Base-by-base conservation (phyloP, 2,888 invertebrate species). In the Marasmarcha lunaedactyla region DNA sequence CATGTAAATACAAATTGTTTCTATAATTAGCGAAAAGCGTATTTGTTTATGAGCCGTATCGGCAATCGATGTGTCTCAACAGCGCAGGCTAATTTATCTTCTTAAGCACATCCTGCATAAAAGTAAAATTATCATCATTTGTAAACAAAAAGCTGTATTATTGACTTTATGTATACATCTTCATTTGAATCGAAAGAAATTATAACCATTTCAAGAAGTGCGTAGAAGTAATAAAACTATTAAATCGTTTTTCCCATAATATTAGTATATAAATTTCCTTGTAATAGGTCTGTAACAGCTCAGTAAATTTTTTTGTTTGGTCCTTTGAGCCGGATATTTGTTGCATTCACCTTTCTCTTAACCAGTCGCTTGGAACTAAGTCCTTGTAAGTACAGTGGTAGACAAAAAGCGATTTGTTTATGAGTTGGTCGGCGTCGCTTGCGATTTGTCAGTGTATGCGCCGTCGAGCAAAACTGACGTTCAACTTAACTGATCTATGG, bases 31-130 rank as follows among this genome's bases (percentile, higher is more conserved):
- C 59, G 45, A 46, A 51, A 59, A 57, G 59, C 57, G 54, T 59
- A 57, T 51, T 58, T 52, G 57, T 62, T 58, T 55, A 63, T 57
- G 60, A 56, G 49, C 48, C 64, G 61, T 55, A 55, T 43, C 50
- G 45, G 20, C 46, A 47, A 45, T 33, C 37, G n/a, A 13, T 6
- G 11, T 11, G 39, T 36, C 20, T 42, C 20, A 5, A 3, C 20
- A 5, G 20, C 38, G 38, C 41, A 40, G 38, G 38, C 36, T 13
- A 37, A 20, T 27, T 39, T 36, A 42, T 37, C 37, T 34, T 33
- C 30, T 15, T 9, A 33, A 30, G 36, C 14, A 20, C 20, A 20
- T 7, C 3, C 4, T 20, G 7, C 20, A 20, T 20, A 20, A 20
- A 20, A 20, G 20, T 20, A 20, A 3, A 20, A 20, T 5, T 20